Conservation (phyloP, 2,113 vertebrate genomes). For the Oreochromis tanganicae region DNA sequence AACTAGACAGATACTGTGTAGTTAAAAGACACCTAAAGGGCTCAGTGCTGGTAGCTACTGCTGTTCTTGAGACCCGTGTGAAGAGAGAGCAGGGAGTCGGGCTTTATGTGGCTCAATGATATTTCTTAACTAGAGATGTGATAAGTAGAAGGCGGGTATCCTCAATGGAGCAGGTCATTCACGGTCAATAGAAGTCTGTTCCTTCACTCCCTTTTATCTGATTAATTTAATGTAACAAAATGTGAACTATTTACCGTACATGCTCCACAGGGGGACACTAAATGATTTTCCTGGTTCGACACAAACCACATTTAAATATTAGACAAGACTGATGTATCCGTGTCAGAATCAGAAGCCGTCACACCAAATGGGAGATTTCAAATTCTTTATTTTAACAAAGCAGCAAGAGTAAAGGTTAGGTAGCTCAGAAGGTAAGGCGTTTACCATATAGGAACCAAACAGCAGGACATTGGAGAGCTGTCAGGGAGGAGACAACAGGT, state of each 20-base stretch:
- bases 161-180: background rate
- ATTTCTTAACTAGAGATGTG: background rate
- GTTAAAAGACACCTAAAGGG: slow-evolving; percentile 37
- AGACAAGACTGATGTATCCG: background rate
- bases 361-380: background rate
- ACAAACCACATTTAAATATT: background rate
- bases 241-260: background rate
- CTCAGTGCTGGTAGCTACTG: slow-evolving; percentile 7
- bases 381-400: background rate
- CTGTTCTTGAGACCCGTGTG: background rate
- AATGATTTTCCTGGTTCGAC: background rate
- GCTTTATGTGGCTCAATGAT: background rate
- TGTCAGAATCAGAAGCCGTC: background rate
- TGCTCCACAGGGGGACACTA: background rate
- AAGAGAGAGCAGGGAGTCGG: background rate
- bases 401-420: background rate
- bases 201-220: background rate
- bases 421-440: background rate
- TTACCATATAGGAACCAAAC: background rate
- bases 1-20: slow-evolving; percentile 37
- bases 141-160: background rate
- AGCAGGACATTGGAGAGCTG: background rate
- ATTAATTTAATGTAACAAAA: background rate
- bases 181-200: background rate
- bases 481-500: background rate